Evolutionary conservation across 2,113 vertebrate genomes (phyloP), one percentile per base, ranked within the genome.

Genomic region (Mirounga angustirostris): DNA sequence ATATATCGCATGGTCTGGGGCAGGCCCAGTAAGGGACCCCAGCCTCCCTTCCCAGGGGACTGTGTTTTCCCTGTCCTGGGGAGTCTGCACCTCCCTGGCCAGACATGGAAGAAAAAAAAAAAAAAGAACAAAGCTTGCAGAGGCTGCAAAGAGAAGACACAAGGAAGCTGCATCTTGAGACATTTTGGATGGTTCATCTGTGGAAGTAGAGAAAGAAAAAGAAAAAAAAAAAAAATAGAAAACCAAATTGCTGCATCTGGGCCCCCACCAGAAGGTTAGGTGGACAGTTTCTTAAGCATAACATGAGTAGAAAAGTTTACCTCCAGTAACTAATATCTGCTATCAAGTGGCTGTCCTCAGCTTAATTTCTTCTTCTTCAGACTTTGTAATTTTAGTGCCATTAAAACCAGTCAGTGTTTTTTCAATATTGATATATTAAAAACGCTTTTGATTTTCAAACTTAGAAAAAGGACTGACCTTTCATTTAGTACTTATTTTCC

Each of bases 121-220:
- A 36, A 36, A 99, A 98, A 99, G 99, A 97, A 98, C 98, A 97
- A 99, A 99, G 92, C 98, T 99, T 46, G 99, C 99, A 58, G 99
- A 99, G 97, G 99, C 99, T 10, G 99, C 99, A 86, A 99, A 99
- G 97, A 99, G 99, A 98, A 99, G 99, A 96, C 99, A 99, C 96
- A 99, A 99, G 98, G 99, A 99, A 99, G 99, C 99, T 95, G 99
- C 99, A 71, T 98, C 99, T 98, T 99, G 99, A 95, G 99, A 99
- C 22, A 99, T 99, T 98, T 99, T 99, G 98, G 99, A 99, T 73
- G 98, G 87, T 94, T 98, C 98, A 54, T 99, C 99, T 76, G 99
- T 99, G 65, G 99, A 99, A 83, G 99, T 30, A 50, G 99, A 94
- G 99, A 99, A 99, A 99, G 99, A 97, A 99, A 99, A 98, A 99